These are phyloP conservation scores for Sorex maritimensis DNA, from an alignment of 2,797 vertebrate species.

Conservation along the genomic window DNA sequence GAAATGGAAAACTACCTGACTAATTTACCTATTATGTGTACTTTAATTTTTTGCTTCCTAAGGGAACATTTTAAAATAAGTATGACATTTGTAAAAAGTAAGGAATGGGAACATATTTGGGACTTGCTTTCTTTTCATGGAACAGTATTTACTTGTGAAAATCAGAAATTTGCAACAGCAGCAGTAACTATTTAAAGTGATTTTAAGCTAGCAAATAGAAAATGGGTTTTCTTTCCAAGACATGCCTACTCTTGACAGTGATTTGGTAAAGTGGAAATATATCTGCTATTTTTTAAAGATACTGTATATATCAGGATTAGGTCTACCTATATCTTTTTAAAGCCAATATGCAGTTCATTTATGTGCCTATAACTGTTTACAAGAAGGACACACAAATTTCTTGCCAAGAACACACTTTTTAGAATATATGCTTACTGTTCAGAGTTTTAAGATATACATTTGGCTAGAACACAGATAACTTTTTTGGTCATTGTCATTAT, in stretches of 20 bases:
- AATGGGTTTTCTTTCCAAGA: neutral
- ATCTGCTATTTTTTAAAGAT: neutral
- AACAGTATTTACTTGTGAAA: neutral
- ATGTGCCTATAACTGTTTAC: neutral
- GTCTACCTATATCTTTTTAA: neutral
- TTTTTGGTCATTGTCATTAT: neutral
- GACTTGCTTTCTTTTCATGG: neutral
- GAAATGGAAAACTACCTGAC: neutral
- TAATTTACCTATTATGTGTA: neutral
- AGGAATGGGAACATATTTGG: neutral
- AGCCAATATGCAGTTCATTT: neutral
- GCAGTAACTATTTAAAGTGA: neutral
- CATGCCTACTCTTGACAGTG: neutral
- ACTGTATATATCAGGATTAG: neutral
- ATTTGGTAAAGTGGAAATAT: slow-evolving; percentile 2
- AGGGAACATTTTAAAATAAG: neutral
- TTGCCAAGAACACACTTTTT: neutral
- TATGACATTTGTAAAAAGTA: neutral
- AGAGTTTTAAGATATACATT: neutral
- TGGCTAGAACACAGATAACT: neutral
- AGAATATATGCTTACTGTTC: neutral
- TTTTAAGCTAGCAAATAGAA: neutral
- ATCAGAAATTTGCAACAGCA: neutral
- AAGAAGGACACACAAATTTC: neutral
- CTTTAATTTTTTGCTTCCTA: neutral